phyloP scores from a whole-genome alignment of 2,888 invertebrate genomes.

The Drosophila bunnanda region DNA sequence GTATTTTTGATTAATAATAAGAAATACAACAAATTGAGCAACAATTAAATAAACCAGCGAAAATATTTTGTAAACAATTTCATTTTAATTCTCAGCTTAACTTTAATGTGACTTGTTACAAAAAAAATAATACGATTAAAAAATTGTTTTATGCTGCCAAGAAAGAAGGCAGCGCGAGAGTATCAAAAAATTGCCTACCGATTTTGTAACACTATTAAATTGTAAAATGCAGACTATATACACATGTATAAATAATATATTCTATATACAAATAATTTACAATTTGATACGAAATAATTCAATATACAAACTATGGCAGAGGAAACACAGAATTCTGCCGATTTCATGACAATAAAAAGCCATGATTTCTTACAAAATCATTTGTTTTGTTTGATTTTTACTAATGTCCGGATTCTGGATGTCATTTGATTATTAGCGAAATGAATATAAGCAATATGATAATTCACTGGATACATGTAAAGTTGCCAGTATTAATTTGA shows the following conservation, averaged over 20 bases:
- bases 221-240: constrained; percentile 64
- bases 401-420: neutral
- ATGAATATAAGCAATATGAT: neutral
- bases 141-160: constrained; percentile 16
- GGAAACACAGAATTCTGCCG: neutral
- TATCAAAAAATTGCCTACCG: constrained; percentile 50
- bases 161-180: constrained; percentile 12
- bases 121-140: neutral
- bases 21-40: constrained; percentile 50
- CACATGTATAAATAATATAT: constrained; percentile 34
- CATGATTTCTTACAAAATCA: constrained; percentile 6
- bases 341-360: constrained; percentile 15
- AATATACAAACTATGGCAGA: constrained; percentile 42
- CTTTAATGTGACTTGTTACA: constrained; percentile 14
- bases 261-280: constrained; percentile 68
- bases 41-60: constrained; percentile 55
- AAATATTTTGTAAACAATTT: constrained; percentile 52
- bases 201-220: constrained; percentile 59
- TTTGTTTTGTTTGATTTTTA: neutral
- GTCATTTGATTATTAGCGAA: neutral
- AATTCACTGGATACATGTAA: neutral
- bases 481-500: neutral
- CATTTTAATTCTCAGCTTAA: constrained; percentile 31
- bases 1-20: constrained; percentile 60
- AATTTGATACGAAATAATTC: constrained; percentile 71